Conservation (phyloP, 2,888 invertebrate species). For the Deilephila elpenor region DNA sequence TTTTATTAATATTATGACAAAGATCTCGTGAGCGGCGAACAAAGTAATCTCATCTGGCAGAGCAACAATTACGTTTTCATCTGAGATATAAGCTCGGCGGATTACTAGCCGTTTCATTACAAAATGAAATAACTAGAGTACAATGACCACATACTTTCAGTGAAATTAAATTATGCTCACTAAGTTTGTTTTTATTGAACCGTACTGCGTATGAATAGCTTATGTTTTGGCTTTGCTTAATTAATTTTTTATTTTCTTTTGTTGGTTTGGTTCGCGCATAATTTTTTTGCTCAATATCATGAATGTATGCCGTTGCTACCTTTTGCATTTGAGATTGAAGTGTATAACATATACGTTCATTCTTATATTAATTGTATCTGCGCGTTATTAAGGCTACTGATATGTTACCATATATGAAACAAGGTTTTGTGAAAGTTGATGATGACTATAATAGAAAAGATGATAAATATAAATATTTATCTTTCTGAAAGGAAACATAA, state of each 20-base stretch:
- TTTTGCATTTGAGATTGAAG: too few species aligned
- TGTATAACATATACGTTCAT: too few species aligned
- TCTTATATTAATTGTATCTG: too few species aligned
- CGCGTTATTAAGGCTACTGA: too few species aligned
- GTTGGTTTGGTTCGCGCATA: neutral
- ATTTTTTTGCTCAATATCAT: neutral
- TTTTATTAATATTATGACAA: neutral
- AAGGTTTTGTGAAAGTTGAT: too few species aligned
- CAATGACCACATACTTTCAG: conserved; percentile 12
- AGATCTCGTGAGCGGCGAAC: neutral
- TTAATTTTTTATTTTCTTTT: conserved; percentile 2
- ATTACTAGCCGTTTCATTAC: conserved; percentile 9
- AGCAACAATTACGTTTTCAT: conserved; percentile 20
- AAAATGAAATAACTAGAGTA: conserved; percentile 7
- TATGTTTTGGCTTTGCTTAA: neutral
- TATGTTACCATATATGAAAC: too few species aligned
- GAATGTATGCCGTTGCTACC: neutral
- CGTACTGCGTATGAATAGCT: conserved; percentile 1
- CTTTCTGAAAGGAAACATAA: neutral
- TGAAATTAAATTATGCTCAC: conserved; percentile 8
- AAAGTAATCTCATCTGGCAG: conserved; percentile 14
- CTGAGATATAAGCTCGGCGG: conserved; percentile 9
- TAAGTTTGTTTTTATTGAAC: neutral
- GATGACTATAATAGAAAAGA: too few species aligned
- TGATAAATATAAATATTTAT: too few species aligned